Base-by-base conservation (phyloP, 2,113 vertebrate species). In the Crotalus viridis region DNA sequence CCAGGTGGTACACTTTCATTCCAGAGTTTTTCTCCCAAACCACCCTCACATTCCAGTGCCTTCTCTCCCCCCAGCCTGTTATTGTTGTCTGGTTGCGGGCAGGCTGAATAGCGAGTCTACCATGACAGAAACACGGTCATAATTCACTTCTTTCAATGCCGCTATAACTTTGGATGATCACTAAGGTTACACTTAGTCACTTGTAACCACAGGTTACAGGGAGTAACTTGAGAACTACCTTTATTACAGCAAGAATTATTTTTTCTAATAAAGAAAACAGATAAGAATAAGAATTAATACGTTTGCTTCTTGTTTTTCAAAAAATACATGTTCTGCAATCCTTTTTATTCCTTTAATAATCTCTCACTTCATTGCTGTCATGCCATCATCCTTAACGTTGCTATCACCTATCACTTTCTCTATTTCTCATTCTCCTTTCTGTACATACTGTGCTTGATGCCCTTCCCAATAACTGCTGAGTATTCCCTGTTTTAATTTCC, bases 191-290 rank as follows among this genome's bases (percentile, higher is more conserved):
- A 51, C 48, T 9, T 51, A 51, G 48, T 51, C 48, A 51, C 48
- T 1, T 51, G 48, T 51, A 51, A 51, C 8, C 48, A 51, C 48
- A 51, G 9, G 48, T 51, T 51, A 51, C 8, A 9, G 48, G 48
- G 8, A 51, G 7, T 59, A n/a, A 28, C 61, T 64, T 4, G 26
- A n/a, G 26, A 64, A 64, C 26, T 64, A 64, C 1, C 57, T 61
- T 93, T 94, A 17, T 28, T 43, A 85, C 5, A 56, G 43, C 56
- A 94, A 81, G 22, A 93, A 74, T 74, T 91, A 86, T 86, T 94
- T 95, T 95, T 85, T 92, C 88, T 59, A 88, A 39, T 90, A 10
- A 94, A 94, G 7, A 85, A 91, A 74, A 74, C 2, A 5, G 28
- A 15, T 74, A 74, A 33, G n/a, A 33, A 74, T 74, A 74, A 74